phyloP scores from a whole-genome alignment of 2,888 invertebrate genomes.

The Epicampocera succincta region DNA sequence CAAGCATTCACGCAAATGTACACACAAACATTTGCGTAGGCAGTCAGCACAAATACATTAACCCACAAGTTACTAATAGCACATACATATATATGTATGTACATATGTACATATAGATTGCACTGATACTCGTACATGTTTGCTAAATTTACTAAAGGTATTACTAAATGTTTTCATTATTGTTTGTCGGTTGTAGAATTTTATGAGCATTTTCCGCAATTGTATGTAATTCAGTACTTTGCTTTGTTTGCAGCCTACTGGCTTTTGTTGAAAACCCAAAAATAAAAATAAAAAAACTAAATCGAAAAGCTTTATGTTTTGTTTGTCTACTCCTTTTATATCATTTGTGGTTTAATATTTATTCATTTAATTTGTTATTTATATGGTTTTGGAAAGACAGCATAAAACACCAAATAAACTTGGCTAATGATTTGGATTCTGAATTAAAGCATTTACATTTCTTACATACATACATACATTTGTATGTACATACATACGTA shows the following conservation, averaged over 20 bases:
- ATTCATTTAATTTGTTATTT: slow-evolving; percentile 54
- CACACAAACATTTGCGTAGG: background rate
- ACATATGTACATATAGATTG: background rate
- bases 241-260: slow-evolving; percentile 1
- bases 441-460: background rate
- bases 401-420: slow-evolving; percentile 15
- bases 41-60: too few relatives aligned
- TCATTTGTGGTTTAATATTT: slow-evolving; percentile 59
- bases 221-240: background rate
- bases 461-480: too few relatives aligned
- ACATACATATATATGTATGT: background rate
- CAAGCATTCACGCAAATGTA: slow-evolving; percentile 8
- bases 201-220: slow-evolving; percentile 14
- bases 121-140: background rate
- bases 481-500: too few relatives aligned
- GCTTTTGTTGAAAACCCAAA: background rate
- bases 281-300: background rate
- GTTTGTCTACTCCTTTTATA: slow-evolving; percentile 38
- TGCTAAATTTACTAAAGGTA: slow-evolving; percentile 51
- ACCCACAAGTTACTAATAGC: too few relatives aligned
- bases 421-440: slow-evolving; percentile 17
- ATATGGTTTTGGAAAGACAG: slow-evolving; percentile 49
- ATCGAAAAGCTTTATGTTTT: slow-evolving; percentile 31
- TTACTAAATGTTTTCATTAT: slow-evolving; percentile 51
- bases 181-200: slow-evolving; percentile 40